A percentile compares a stretch with the other conserved stretches of the same genome.
Evolutionary conservation across 2,113 vertebrate species (phyloP).

Genomic region (Ceyx margarethae): DNA sequence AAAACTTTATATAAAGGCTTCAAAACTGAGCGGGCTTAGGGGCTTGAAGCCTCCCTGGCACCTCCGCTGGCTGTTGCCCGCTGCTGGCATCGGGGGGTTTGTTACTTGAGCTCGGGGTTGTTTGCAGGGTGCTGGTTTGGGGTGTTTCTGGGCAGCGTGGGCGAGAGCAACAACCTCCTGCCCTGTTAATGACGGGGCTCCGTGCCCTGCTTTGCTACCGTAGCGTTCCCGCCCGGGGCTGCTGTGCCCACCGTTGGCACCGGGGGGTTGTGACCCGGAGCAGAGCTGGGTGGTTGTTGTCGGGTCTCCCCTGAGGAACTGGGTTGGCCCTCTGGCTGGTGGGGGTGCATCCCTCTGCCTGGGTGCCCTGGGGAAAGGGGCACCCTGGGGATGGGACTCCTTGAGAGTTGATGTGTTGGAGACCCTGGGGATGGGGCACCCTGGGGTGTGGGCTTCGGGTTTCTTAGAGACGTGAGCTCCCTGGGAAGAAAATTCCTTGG

Average conservation of each 20-base stretch:
- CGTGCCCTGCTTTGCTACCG: background rate
- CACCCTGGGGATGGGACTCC: background rate
- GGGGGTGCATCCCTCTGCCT: background rate
- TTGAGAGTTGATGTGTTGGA: too few relatives aligned
- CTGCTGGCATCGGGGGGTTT: rapidly evolving
- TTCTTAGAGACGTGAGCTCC: too few relatives aligned
- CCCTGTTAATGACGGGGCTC: background rate
- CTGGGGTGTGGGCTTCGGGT: background rate
- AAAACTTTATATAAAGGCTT: background rate
- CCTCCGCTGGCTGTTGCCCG: rapidly evolving
- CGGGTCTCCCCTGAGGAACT: background rate
- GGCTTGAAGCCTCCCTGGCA: rapidly evolving
- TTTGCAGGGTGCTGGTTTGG: rapidly evolving
- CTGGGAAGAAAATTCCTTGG: background rate
- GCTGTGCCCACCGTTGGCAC: too few relatives aligned
- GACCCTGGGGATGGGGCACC: background rate
- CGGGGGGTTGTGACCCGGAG: background rate
- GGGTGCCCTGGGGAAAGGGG: background rate
- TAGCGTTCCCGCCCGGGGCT: background rate
- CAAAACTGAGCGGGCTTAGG: rapidly evolving
- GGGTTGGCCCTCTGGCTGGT: background rate
- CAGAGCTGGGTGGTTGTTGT: background rate
- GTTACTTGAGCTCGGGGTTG: background rate
- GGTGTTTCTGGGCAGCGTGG: rapidly evolving
- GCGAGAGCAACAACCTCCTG: rapidly evolving